phyloP scores from a whole-genome alignment of 2,113 vertebrate species.

The Pelvicachromis taeniatus region DNA sequence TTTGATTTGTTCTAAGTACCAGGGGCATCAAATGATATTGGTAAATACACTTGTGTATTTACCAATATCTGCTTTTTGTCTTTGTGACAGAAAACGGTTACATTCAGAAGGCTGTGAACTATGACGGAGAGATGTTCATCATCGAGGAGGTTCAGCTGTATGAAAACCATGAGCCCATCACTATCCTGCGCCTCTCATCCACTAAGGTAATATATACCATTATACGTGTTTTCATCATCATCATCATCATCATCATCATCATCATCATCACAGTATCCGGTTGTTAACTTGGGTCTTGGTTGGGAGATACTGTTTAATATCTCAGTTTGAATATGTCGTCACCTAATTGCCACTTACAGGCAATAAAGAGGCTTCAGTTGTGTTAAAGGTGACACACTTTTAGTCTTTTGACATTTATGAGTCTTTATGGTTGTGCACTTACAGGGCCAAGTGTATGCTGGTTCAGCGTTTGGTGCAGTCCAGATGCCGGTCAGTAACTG shows the following conservation, averaged over 20 bases:
- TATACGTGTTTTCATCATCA: background rate
- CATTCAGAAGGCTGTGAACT: conserved; percentile 77
- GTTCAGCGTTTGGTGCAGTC: conserved; percentile 60
- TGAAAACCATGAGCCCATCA: conserved; percentile 51
- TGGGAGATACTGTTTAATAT: background rate
- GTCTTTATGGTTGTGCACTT: background rate
- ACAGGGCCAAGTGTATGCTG: conserved; percentile 71
- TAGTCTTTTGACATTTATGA: background rate
- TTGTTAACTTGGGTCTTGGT: background rate
- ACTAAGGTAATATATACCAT: conserved; percentile 57
- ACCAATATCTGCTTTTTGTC: background rate
- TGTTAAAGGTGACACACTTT: background rate
- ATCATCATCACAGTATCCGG: too few species aligned
- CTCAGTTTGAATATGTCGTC: background rate
- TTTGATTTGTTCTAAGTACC: background rate
- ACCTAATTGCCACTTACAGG: background rate
- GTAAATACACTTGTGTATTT: background rate
- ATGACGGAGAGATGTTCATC: conserved; percentile 72
- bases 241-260: background rate
- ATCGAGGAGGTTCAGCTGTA: conserved; percentile 77
- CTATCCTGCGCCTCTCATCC: conserved; percentile 66
- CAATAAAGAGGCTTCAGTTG: background rate
- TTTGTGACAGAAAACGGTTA: conserved; percentile 71
- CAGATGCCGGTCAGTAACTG: conserved; percentile 75
- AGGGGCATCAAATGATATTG: background rate